phyloP scores from a whole-genome alignment of 2,113 vertebrate species.

The Microcebus ravelobensis region DNA sequence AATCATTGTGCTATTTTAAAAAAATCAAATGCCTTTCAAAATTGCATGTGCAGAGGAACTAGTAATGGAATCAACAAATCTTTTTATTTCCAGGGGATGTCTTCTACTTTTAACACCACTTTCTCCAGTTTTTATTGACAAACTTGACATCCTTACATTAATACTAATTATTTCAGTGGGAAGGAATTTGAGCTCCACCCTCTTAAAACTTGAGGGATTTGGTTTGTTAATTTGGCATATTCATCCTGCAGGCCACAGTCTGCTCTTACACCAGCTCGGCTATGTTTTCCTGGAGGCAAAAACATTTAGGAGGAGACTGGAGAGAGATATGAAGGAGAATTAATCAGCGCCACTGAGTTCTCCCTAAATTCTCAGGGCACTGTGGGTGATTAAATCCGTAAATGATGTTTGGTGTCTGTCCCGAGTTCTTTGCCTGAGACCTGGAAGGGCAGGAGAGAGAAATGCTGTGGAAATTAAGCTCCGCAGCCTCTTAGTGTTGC shows the following conservation, averaged over 20 bases:
- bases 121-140: conserved; percentile 73
- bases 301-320: conserved; percentile 47
- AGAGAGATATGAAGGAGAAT: conserved; percentile 48
- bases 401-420: not conserved
- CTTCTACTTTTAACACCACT: conserved; percentile 61
- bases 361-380: conserved; percentile 44
- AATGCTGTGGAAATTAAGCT: not conserved
- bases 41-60: conserved; percentile 32
- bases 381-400: conserved; percentile 28
- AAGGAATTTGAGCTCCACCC: conserved; percentile 77
- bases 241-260: not conserved
- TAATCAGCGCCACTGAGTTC: conserved; percentile 31
- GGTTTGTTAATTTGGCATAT: not conserved
- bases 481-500: not conserved
- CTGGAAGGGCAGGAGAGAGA: not conserved
- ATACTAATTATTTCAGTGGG: conserved; percentile 70
- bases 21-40: not conserved
- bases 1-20: not conserved
- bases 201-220: conserved; percentile 62
- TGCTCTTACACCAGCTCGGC: not conserved
- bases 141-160: conserved; percentile 40
- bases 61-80: conserved; percentile 50
- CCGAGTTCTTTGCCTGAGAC: not conserved
- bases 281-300: conserved; percentile 61
- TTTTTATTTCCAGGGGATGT: conserved; percentile 41